Evolutionary conservation across 2,797 vertebrate species (phyloP).

Genomic region (Labeo calbasu): DNA sequence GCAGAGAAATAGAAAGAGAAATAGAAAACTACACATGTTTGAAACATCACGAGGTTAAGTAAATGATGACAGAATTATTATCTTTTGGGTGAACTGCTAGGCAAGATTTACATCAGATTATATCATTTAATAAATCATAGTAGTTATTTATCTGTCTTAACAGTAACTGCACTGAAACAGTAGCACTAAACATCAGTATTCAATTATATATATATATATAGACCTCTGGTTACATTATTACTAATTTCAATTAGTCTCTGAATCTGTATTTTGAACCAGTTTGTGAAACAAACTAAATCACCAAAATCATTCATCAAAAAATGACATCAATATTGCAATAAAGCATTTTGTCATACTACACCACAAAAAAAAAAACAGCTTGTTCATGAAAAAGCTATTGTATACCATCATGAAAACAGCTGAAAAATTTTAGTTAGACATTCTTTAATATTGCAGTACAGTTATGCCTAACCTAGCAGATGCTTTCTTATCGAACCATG

Average conservation of each 20-base stretch:
- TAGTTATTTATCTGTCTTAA: background rate
- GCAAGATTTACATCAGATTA: background rate
- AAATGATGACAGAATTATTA: background rate
- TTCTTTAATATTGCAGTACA: background rate
- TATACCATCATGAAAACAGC: background rate
- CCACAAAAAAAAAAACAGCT: background rate
- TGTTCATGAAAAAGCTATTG: background rate
- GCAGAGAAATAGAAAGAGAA: background rate
- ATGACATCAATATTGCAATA: background rate
- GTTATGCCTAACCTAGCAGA: background rate
- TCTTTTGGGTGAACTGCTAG: background rate
- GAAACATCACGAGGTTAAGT: no score
- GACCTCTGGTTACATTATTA: background rate
- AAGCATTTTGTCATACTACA: background rate
- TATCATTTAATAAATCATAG: background rate
- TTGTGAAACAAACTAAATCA: background rate
- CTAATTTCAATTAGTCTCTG: background rate
- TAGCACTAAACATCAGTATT: background rate
- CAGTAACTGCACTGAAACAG: background rate
- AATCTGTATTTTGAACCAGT: background rate
- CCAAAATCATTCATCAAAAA: background rate
- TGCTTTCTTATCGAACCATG: background rate
- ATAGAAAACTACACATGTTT: background rate
- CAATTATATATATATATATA: no score
- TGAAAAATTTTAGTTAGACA: background rate